Base-by-base conservation (phyloP, 1,140 invertebrate species). In the Carcinoscorpius rotundicauda region DNA sequence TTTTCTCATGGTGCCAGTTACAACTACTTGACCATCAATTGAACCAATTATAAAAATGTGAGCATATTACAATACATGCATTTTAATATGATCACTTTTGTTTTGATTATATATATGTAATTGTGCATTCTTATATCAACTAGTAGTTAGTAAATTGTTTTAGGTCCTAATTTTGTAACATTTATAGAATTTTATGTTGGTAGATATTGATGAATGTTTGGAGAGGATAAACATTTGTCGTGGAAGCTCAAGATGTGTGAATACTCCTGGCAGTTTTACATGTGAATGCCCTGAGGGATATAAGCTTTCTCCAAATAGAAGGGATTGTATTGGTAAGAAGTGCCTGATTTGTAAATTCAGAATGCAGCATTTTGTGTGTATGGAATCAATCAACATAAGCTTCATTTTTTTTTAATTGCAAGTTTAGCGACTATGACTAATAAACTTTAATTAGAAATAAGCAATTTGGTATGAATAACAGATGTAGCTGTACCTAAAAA, bases 201-300 rank as follows among this genome's bases (percentile, higher is more conserved):
- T 64, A 70, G 74, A 75, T 68, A 69, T 93, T 5, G 83, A 95
- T 73, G 92, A 96, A 78, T 96, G 92, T 75, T 70, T 81, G 8
- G 78, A 78, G 49, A 70, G 71, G 1, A 81, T 76, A 49, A 85
- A 85, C 72, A 83, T 82, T 51, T 95, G 93, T 73, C 93, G 93
- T 63, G 81, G 84, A 5, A 85, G 87, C 73, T 83, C 91, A 3
- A 75, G 85, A n/a, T 98, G 95, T 76, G 77, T 83, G 3, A 98
- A 97, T 74, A 86, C 85, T 0, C 81, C 83, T 6, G 94, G 94
- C 48, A 85, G 86, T 61, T 96, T 85, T 76, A 83, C 84, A 66
- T 98, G 95, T 76, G 85, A 88, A 65, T 98, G 95, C 77, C 84
- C 87, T 68, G 82, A 83, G 29, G 93, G 93, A 5, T 95, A 86